Conservation (phyloP, 2,113 vertebrate genomes). For the Galemys pyrenaicus region DNA sequence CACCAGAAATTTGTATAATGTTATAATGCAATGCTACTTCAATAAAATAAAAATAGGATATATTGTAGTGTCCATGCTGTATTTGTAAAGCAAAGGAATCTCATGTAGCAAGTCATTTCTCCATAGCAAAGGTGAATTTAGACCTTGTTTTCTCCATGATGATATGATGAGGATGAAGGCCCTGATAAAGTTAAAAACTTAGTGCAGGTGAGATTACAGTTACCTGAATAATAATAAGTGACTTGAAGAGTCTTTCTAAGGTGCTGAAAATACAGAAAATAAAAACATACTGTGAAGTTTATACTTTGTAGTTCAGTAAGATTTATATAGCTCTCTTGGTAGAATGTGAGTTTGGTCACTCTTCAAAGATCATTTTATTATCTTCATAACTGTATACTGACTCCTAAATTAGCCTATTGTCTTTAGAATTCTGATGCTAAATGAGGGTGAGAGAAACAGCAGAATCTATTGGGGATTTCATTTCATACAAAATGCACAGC, state of each 20-base stretch:
- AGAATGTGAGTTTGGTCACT: not conserved
- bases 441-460: constrained; percentile 4
- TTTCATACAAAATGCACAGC: not conserved
- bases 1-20: too few relatives aligned
- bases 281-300: not conserved
- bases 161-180: not conserved
- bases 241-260: not conserved
- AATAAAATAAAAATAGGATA: too few relatives aligned
- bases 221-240: not conserved
- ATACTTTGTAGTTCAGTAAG: not conserved
- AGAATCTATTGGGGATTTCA: not conserved
- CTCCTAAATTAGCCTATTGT: not conserved
- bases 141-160: not conserved
- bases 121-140: not conserved
- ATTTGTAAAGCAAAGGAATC: not conserved
- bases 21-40: too few relatives aligned
- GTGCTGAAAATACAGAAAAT: not conserved
- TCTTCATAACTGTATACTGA: not conserved
- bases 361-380: not conserved
- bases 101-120: not conserved
- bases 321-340: not conserved
- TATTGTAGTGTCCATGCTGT: not conserved
- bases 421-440: not conserved
- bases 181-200: not conserved
- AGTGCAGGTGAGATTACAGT: not conserved